phyloP scores from a whole-genome alignment of 2,888 invertebrate genomes.

The Chrysolina haemoptera region DNA sequence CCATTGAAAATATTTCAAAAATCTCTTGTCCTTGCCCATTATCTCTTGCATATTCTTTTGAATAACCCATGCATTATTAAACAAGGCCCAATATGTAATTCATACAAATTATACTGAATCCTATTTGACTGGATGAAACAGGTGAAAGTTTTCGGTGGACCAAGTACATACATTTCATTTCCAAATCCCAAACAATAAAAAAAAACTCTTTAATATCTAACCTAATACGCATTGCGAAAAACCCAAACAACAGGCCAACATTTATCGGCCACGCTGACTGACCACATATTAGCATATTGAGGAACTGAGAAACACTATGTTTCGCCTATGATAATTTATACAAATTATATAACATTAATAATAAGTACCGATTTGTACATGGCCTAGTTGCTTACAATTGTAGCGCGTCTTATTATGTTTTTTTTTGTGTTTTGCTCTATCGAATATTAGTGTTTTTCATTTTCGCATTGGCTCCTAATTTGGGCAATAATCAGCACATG shows the following conservation, averaged over 20 bases:
- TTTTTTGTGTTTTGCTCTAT: slow-evolving; percentile 10
- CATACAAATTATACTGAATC: too few relatives aligned
- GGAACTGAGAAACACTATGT: slow-evolving; percentile 5
- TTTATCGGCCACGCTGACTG: background rate
- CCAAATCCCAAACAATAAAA: background rate
- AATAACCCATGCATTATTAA: too few relatives aligned
- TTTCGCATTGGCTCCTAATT: background rate
- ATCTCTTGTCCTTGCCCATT: too few relatives aligned
- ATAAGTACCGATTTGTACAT: slow-evolving; percentile 10
- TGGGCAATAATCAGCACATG: slow-evolving; percentile 18
- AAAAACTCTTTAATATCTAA: background rate
- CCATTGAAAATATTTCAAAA: too few relatives aligned
- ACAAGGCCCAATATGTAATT: too few relatives aligned
- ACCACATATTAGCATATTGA: background rate
- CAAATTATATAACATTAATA: slow-evolving; percentile 6
- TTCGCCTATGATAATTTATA: background rate
- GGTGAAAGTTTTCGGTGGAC: background rate
- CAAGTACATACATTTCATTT: background rate
- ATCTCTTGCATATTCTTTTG: too few relatives aligned
- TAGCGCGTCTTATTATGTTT: slow-evolving; percentile 4
- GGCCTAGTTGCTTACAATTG: slow-evolving; percentile 18
- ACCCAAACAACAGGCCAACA: background rate
- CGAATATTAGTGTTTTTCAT: slow-evolving; percentile 3
- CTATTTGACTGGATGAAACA: background rate
- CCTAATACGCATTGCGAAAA: background rate